These are phyloP conservation scores for Chrysolina americana DNA, from an alignment of 2,888 invertebrate genomes.

Conservation along the genomic window DNA sequence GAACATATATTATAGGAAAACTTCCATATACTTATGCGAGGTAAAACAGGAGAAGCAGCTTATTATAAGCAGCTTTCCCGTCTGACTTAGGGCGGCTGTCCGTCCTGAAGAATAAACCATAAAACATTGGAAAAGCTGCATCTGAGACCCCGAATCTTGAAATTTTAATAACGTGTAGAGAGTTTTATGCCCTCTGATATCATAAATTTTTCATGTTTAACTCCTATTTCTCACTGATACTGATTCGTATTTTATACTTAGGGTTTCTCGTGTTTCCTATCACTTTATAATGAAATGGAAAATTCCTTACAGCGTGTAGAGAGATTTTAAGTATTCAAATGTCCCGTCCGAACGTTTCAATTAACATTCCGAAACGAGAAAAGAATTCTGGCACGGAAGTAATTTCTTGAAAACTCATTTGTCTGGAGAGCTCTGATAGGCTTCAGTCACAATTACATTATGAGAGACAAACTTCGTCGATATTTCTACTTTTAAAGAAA, in stretches of 20 bases:
- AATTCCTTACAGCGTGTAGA: conserved; percentile 2
- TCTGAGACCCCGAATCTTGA: conserved; percentile 59
- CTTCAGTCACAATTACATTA: neutral
- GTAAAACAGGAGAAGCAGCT: conserved; percentile 55
- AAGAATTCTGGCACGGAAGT: conserved; percentile 5
- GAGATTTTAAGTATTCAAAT: conserved; percentile 6
- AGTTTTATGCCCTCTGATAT: conserved; percentile 60
- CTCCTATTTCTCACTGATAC: conserved; percentile 54
- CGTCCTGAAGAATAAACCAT: conserved; percentile 61
- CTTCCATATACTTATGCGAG: conserved; percentile 46
- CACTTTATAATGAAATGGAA: neutral
- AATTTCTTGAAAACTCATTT: conserved; percentile 21
- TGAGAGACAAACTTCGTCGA: neutral
- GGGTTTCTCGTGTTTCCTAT: conserved; percentile 47
- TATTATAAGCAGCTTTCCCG: conserved; percentile 60
- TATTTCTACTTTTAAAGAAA: neutral
- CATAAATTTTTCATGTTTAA: conserved; percentile 60
- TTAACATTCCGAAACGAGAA: conserved; percentile 8
- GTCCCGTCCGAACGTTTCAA: neutral
- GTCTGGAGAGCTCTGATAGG: conserved; percentile 6
- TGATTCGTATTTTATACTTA: conserved; percentile 54
- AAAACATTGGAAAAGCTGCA: conserved; percentile 62
- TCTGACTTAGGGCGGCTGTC: conserved; percentile 62
- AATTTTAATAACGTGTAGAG: conserved; percentile 63
- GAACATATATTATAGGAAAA: conserved; percentile 44